phyloP scores from a whole-genome alignment of 2,888 invertebrate genomes.

The Pterostichus niger region DNA sequence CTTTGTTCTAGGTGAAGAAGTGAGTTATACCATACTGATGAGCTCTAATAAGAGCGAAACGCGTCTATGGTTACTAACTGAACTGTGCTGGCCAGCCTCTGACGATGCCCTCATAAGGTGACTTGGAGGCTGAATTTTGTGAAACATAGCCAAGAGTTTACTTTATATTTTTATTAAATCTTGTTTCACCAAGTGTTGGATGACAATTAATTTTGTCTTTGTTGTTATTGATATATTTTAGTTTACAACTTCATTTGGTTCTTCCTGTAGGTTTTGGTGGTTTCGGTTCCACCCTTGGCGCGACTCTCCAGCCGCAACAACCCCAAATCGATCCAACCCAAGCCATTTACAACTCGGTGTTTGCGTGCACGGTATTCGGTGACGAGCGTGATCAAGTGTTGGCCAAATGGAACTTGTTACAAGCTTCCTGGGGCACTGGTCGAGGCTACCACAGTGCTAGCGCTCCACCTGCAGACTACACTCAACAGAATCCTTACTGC shows the following conservation, averaged over 20 bases:
- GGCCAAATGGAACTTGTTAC: constrained; percentile 96
- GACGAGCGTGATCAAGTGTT: constrained; percentile 86
- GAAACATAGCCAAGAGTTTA: no score
- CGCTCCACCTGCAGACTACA: constrained; percentile 89
- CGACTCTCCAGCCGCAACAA: constrained; percentile 73
- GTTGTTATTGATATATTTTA: not conserved
- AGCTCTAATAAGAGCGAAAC: no score
- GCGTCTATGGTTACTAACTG: no score
- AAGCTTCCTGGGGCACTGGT: constrained; percentile 93
- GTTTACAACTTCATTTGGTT: not conserved
- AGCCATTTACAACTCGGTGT: constrained; percentile 86
- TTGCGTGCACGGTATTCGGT: constrained; percentile 91
- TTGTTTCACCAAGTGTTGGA: no score
- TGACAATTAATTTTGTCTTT: no score
- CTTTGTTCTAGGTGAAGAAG: no score
- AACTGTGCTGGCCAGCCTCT: no score
- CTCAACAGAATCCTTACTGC: constrained; percentile 93
- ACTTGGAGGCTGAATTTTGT: no score
- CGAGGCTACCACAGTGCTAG: constrained; percentile 89
- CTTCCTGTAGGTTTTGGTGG: constrained; percentile 26
- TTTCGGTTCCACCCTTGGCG: constrained; percentile 62
- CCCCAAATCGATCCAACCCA: constrained; percentile 83
- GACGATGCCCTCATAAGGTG: no score
- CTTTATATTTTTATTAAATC: no score
- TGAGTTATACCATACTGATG: no score